Evolutionary conservation across 2,797 vertebrate species (phyloP).

Genomic region (Sylvilagus floridanus): DNA sequence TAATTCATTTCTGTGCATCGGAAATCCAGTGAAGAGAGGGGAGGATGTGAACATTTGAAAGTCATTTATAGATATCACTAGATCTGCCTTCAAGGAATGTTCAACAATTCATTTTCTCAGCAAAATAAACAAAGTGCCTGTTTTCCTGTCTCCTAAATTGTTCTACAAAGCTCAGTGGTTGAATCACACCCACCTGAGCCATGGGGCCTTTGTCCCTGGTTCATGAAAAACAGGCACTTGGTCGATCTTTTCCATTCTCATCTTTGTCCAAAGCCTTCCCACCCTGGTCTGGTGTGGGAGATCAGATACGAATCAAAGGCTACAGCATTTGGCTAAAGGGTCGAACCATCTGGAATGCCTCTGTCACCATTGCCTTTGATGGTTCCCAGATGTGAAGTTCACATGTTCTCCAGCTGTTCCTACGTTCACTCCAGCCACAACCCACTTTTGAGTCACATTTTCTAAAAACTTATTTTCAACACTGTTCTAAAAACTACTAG

Average conservation of each 20-base stretch:
- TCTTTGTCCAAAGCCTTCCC: not conserved
- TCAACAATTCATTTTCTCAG: not conserved
- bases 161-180: not conserved
- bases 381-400: conserved; percentile 40
- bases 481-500: not conserved
- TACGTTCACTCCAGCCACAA: not conserved
- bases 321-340: not conserved
- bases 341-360: conserved; percentile 40
- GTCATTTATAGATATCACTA: not conserved
- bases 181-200: not conserved
- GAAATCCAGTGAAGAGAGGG: not conserved
- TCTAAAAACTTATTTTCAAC: not conserved
- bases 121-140: not conserved
- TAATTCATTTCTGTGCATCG: not conserved
- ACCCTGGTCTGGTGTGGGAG: not conserved
- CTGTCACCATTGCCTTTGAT: not conserved
- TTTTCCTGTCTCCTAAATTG: conserved; percentile 10
- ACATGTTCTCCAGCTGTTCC: conserved; percentile 63
- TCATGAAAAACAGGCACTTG: not conserved
- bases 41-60: not conserved
- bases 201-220: not conserved
- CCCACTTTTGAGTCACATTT: conserved; percentile 6
- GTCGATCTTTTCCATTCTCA: not conserved
- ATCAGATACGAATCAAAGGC: not conserved
- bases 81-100: not conserved